Base-by-base conservation (phyloP, 2,113 vertebrate species). In the Oncorhynchus clarkii region DNA sequence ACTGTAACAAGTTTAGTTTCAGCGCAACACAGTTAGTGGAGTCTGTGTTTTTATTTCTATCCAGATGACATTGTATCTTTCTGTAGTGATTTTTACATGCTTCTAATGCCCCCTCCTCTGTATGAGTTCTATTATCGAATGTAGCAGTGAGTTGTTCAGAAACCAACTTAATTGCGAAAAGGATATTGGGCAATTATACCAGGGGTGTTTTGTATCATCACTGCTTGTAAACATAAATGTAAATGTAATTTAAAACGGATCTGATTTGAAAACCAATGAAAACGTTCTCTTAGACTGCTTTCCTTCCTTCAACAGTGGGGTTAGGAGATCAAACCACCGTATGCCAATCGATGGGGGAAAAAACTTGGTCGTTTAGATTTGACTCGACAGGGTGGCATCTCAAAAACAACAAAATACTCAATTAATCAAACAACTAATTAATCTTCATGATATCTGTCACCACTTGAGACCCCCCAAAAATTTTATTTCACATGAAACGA, bases 401-500 rank as follows among this genome's bases (percentile, higher is more conserved):
- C 45, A n/a, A 14, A 29, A 67, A 49, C 68, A 13, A 70, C 20
- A 70, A 70, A 39, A 45, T 2, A 70, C 2, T 2, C 14, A 5
- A 67, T 7, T 8, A 49, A 76, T 22, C 62, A 65, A 71, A 68
- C 3, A 51, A 6, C 22, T 67, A 78, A 79, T 86, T 84, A 75
- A 66, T 75, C 72, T 78, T 77, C 62, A 34, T 26, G 48, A 49
- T 73, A 57, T 11, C 24, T n/a, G 69, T 64, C 45, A 68, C 77
- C 72, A 22, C 69, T 81, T 74, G 59, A 78, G 85, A 77, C 72
- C 82, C 54, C 62, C 72, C 60, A 67, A 66, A 16, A 75, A 64
- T 60, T 67, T 51, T 18, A 64, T 74, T 54, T 67, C 73, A 78
- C 80, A 80, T 88, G 78, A 84, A 86, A 89, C 76, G 24, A 29